These are phyloP conservation scores for Diarsia rubi DNA, from an alignment of 2,888 invertebrate genomes.

Conservation along the genomic window DNA sequence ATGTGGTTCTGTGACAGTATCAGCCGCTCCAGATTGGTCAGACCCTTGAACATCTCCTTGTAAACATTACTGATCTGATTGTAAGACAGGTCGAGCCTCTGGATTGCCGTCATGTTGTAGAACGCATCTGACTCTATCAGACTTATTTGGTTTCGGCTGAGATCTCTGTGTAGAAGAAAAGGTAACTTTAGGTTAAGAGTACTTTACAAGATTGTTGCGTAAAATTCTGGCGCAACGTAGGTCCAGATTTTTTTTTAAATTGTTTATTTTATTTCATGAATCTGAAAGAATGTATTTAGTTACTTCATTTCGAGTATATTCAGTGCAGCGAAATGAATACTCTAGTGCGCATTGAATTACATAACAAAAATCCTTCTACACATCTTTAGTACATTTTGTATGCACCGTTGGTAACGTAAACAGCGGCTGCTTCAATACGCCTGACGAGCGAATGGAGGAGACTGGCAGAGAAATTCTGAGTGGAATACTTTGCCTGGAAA, in stretches of 20 bases:
- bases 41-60: conserved; percentile 93
- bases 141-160: conserved; percentile 95
- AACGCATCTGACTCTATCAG: conserved; percentile 94
- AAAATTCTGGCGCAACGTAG: too few relatives aligned
- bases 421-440: not conserved
- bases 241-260: too few relatives aligned
- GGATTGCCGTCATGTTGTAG: conserved; percentile 93
- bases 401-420: not conserved
- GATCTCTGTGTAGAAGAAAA: conserved; percentile 90
- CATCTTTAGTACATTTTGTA: not conserved
- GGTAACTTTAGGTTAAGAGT: not conserved
- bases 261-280: too few relatives aligned
- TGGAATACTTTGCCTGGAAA: not conserved
- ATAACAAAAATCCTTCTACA: not conserved
- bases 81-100: conserved; percentile 92
- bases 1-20: conserved; percentile 94
- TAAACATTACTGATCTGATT: conserved; percentile 94
- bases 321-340: not conserved
- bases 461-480: not conserved
- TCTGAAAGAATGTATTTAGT: too few relatives aligned
- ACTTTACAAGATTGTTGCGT: not conserved
- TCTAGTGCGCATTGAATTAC: not conserved
- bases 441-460: not conserved
- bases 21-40: conserved; percentile 93
- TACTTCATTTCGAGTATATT: too few relatives aligned